A percentile compares a stretch with the other conserved stretches of the same genome.
Conservation (phyloP, 2,888 invertebrate genomes). For the Orthosia gothica region DNA sequence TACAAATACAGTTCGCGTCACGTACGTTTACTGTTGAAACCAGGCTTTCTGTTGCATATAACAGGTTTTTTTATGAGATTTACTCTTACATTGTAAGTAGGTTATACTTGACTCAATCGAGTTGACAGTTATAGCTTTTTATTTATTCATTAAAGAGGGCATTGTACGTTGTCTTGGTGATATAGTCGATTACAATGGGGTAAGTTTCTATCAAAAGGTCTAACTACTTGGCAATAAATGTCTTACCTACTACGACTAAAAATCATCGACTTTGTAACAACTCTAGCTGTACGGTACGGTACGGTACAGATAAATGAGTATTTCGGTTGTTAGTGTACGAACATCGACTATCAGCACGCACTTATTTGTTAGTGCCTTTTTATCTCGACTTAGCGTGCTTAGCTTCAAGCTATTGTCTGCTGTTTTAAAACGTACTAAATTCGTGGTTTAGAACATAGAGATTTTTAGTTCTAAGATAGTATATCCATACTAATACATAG, state of each 20-base stretch:
- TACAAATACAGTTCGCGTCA: background rate
- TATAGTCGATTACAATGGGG: too few species aligned
- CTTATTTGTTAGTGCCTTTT: slow-evolving; percentile 52
- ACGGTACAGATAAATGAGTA: slow-evolving; percentile 44
- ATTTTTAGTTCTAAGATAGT: background rate
- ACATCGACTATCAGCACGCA: slow-evolving; percentile 46
- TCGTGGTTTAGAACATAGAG: background rate
- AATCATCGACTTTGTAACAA: slow-evolving; percentile 1
- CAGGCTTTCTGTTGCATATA: too few species aligned
- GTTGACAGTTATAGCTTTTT: too few species aligned
- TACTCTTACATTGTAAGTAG: too few species aligned
- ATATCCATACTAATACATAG: too few species aligned
- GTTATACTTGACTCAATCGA: too few species aligned
- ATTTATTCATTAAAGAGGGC: too few species aligned
- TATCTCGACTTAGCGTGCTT: slow-evolving; percentile 45
- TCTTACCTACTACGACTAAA: background rate
- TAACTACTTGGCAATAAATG: too few species aligned
- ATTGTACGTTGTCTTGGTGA: too few species aligned
- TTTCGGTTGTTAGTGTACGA: slow-evolving; percentile 43
- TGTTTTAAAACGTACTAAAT: background rate
- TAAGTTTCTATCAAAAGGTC: background rate
- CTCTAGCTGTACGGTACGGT: slow-evolving; percentile 9
- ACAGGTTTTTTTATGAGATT: too few species aligned
- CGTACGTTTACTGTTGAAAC: too few species aligned
- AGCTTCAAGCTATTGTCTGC: slow-evolving; percentile 23